Conservation (phyloP, 1,140 invertebrate genomes). For the Hormaphis cornu region DNA sequence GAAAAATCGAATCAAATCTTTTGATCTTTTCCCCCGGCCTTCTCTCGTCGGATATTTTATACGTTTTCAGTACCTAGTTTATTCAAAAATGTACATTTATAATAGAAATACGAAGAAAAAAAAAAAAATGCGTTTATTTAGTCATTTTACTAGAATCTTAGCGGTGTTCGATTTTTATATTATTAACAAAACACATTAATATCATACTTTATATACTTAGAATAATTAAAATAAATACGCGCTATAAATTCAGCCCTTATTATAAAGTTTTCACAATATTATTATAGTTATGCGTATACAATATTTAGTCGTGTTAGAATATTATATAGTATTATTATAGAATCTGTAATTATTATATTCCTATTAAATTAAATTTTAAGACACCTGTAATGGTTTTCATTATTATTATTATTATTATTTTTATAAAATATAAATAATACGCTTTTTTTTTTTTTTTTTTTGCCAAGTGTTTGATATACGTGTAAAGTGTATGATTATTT, state of each 20-base stretch:
- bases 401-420: not conserved
- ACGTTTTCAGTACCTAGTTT: no score
- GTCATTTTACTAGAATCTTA: not conserved
- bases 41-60: no score
- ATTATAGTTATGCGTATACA: not conserved
- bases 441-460: not conserved
- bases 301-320: not conserved
- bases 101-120: not conserved
- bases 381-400: not conserved
- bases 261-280: not conserved
- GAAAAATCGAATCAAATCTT: no score
- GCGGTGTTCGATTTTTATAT: not conserved
- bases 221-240: no score
- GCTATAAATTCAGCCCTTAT: not conserved
- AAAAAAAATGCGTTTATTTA: not conserved
- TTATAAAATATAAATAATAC: not conserved
- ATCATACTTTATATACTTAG: no score
- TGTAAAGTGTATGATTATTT: constrained; percentile 31
- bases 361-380: constrained; percentile 21
- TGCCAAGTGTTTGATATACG: constrained; percentile 6
- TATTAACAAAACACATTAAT: no score
- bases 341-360: not conserved
- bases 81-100: not conserved
- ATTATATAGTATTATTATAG: no score
- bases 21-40: no score